Percentiles rank a stretch among this genome's conserved stretches.
Conservation (phyloP, 2,888 invertebrate genomes). For the Cerastis leucographa region DNA sequence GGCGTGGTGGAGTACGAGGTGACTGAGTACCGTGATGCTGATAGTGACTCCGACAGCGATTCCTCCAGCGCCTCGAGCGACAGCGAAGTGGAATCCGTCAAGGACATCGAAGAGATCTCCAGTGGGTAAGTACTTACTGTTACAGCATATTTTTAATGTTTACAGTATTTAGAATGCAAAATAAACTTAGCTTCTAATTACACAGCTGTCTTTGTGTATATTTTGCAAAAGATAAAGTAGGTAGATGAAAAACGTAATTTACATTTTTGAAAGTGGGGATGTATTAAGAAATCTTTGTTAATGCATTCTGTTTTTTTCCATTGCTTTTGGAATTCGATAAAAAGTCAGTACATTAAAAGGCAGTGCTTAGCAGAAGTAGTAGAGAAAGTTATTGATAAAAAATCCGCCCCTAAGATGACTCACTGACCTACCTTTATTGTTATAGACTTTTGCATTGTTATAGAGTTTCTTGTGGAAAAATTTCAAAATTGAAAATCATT, state of each 20-base stretch:
- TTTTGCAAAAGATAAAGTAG: constrained; percentile 1
- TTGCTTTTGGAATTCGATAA: too few species aligned
- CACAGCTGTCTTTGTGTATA: constrained; percentile 1
- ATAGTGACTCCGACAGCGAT: constrained; percentile 79
- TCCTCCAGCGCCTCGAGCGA: constrained; percentile 84
- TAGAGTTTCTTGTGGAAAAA: neutral
- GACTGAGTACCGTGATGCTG: constrained; percentile 84
- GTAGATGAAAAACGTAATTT: constrained; percentile 4
- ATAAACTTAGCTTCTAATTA: constrained; percentile 9
- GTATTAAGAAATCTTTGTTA: constrained; percentile 19
- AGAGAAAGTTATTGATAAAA: neutral
- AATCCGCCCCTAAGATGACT: too few species aligned
- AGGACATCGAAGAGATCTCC: constrained; percentile 85
- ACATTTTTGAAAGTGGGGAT: constrained; percentile 10
- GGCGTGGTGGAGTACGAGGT: constrained; percentile 87
- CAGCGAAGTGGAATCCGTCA: constrained; percentile 86
- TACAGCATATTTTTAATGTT: constrained; percentile 7
- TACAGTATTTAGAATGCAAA: constrained; percentile 1
- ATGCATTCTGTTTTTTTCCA: neutral
- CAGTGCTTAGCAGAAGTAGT: neutral
- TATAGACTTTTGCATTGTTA: neutral
- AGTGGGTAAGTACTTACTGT: constrained; percentile 79
- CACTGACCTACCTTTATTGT: too few species aligned
- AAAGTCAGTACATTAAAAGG: too few species aligned
- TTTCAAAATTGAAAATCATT: neutral